phyloP scores from a whole-genome alignment of 2,888 invertebrate species.

The Aphodius sticticus region DNA sequence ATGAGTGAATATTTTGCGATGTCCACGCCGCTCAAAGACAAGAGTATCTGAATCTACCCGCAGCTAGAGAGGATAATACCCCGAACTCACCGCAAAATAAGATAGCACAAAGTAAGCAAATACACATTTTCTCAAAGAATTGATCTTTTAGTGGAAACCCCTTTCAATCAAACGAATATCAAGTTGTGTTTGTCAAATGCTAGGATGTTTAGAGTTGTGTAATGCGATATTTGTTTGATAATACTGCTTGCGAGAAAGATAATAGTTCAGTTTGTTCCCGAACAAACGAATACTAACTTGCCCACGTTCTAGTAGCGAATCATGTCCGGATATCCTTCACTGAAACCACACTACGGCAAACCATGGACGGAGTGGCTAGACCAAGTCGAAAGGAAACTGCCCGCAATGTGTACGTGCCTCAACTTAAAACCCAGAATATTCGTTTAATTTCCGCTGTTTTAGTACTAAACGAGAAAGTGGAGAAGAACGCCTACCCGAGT shows the following conservation, averaged over 20 bases:
- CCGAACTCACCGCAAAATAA: no score
- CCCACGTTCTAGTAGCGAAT: conserved; percentile 22
- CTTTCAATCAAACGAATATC: no score
- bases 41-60: neutral
- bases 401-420: conserved; percentile 30
- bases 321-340: conserved; percentile 35
- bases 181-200: no score
- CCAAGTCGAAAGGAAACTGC: conserved; percentile 24
- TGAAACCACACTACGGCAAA: conserved; percentile 28
- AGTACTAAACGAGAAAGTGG: conserved; percentile 30
- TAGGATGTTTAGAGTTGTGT: no score
- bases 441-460: neutral
- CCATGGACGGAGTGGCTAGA: conserved; percentile 36
- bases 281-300: no score
- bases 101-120: no score
- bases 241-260: no score
- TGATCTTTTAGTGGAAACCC: no score
- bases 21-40: conserved; percentile 10
- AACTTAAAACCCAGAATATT: neutral
- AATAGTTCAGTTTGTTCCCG: no score
- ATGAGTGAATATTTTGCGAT: conserved; percentile 36
- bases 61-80: neutral
- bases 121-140: no score
- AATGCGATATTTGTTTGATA: no score
- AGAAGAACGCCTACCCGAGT: conserved; percentile 29